Percentiles rank a stretch among this genome's conserved stretches.
Evolutionary conservation across 2,113 vertebrate genomes (phyloP).

Genomic region (Eurystomus gularis): DNA sequence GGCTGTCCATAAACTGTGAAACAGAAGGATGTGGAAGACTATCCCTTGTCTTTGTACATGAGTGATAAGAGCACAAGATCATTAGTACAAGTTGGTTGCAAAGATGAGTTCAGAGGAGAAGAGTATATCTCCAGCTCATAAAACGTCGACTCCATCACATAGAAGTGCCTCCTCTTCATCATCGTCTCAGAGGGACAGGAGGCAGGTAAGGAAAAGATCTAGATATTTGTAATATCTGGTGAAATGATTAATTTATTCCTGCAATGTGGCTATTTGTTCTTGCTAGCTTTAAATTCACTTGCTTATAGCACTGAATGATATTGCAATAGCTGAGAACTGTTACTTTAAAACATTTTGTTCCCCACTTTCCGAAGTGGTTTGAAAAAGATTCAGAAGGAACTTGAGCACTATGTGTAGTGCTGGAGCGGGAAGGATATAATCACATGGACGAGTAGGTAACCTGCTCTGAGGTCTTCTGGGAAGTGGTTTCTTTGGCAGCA

Average conservation of each 20-base stretch:
- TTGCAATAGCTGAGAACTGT: neutral
- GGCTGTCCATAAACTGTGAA: constrained; percentile 29
- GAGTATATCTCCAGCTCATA: constrained; percentile 83
- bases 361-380: neutral
- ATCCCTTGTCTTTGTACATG: constrained; percentile 18
- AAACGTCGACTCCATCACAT: constrained; percentile 89
- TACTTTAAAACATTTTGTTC: neutral
- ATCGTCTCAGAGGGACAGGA: constrained; percentile 91
- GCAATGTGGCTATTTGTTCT: neutral
- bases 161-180: constrained; percentile 92
- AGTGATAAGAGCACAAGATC: constrained; percentile 57
- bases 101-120: constrained; percentile 94
- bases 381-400: neutral
- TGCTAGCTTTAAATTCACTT: neutral
- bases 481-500: neutral
- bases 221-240: neutral
- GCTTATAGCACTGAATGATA: neutral
- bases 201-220: constrained; percentile 83
- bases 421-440: neutral
- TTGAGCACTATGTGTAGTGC: neutral
- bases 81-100: constrained; percentile 73
- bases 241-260: neutral
- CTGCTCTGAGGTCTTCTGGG: neutral
- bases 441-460: neutral
- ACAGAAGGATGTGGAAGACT: constrained; percentile 64